Evolutionary conservation across 1,140 invertebrate genomes (phyloP).

Genomic region (Pseudomyrmex concolor): DNA sequence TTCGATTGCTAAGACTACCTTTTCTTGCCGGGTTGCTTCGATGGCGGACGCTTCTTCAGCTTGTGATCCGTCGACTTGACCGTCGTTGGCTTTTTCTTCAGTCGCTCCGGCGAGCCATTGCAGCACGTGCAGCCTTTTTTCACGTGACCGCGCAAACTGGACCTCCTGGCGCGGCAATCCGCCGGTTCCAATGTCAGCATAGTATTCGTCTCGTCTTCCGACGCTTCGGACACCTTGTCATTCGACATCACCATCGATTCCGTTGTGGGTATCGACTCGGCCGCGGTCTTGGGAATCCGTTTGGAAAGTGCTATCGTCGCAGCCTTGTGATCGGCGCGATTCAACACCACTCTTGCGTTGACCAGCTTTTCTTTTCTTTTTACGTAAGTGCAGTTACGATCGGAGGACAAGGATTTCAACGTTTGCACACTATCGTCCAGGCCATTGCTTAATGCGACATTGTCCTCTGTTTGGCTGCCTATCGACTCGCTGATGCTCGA

Average conservation of each 20-base stretch:
- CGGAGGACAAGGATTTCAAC: slow-evolving; percentile 63
- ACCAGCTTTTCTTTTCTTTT: slow-evolving; percentile 80
- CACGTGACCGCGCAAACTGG: slow-evolving; percentile 84
- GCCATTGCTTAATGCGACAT: slow-evolving; percentile 76
- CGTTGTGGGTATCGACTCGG: slow-evolving; percentile 59
- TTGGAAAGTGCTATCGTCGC: slow-evolving; percentile 61
- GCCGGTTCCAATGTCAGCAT: slow-evolving; percentile 74
- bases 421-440: slow-evolving; percentile 74
- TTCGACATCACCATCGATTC: slow-evolving; percentile 72
- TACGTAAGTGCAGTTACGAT: slow-evolving; percentile 73
- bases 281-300: slow-evolving; percentile 64
- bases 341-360: slow-evolving; percentile 79
- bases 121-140: slow-evolving; percentile 86
- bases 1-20: slow-evolving; percentile 84
- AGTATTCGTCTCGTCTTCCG: slow-evolving; percentile 79
- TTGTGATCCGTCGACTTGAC: slow-evolving; percentile 77
- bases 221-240: slow-evolving; percentile 80
- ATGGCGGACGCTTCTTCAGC: slow-evolving; percentile 79
- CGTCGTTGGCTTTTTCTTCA: slow-evolving; percentile 78
- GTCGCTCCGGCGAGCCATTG: slow-evolving; percentile 83
- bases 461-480: slow-evolving; percentile 79
- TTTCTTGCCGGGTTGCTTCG: slow-evolving; percentile 81
- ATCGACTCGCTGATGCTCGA: slow-evolving; percentile 79
- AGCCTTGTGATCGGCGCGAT: slow-evolving; percentile 76
- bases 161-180: slow-evolving; percentile 82